Percentiles rank a stretch among this genome's conserved stretches.
phyloP scores from a whole-genome alignment of 2,888 invertebrate species.

The Hirudinaria manillensis region DNA sequence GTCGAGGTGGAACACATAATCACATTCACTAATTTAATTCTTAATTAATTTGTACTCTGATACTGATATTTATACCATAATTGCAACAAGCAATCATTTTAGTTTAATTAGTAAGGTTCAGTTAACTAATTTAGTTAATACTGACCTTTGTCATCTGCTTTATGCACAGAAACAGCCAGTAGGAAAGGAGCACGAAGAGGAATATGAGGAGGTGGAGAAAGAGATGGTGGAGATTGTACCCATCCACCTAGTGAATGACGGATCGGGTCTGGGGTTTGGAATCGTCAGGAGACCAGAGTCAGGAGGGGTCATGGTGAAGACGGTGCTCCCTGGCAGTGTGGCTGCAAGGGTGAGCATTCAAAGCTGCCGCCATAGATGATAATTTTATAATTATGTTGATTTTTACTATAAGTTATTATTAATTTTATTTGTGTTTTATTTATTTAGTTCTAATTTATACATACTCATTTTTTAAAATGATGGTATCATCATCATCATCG shows the following conservation, averaged over 20 bases:
- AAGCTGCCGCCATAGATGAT: no score
- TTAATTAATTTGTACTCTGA: no score
- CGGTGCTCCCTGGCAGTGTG: constrained; percentile 93
- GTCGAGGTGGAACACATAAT: background rate
- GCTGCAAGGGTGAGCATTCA: constrained; percentile 71
- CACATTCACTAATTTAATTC: no score
- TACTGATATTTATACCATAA: no score
- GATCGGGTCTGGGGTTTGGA: constrained; percentile 94
- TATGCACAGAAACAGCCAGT: no score
- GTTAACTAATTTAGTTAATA: no score
- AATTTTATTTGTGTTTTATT: background rate
- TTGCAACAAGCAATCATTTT: no score
- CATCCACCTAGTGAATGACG: constrained; percentile 93
- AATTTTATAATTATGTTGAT: background rate
- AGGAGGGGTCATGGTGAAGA: constrained; percentile 98
- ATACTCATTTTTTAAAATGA: no score
- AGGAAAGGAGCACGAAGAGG: background rate
- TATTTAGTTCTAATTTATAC: background rate
- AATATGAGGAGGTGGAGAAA: background rate
- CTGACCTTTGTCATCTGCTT: no score
- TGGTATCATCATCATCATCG: constrained; percentile 4
- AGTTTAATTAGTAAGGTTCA: no score
- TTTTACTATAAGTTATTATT: background rate
- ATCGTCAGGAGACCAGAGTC: constrained; percentile 82
- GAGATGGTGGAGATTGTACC: constrained; percentile 99